Base-by-base conservation (phyloP, 2,797 vertebrate genomes). In the Fratercula arctica region DNA sequence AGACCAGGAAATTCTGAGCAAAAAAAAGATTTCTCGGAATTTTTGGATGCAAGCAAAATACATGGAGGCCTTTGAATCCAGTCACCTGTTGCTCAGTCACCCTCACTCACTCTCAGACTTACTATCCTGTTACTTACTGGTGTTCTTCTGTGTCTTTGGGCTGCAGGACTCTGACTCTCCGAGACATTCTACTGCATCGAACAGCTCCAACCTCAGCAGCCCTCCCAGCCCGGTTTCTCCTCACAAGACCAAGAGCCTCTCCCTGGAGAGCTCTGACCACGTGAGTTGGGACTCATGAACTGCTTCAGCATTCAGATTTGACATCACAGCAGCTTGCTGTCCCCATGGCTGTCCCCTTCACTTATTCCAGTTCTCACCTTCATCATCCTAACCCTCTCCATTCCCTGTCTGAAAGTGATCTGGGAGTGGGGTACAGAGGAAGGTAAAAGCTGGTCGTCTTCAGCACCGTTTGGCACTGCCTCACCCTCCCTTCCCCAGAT, bases 171-270 rank as follows among this genome's bases (percentile, higher is more conserved):
- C 99, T 1, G 99, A 99, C 96, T 99, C 99, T 63, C 99, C 99
- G 0, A 98, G 99, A 88, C 99, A 99, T 97, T 99, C 99, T 63
- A 99, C 99, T 2, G 99, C 99, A 86, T 99, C 99, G 23, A 99
- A 99, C 98, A 99, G 99, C 97, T 99, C 99, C 97, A 99, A 99
- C 98, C 99, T 99, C 98, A 99, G 99, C 98, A 99, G 99, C 97
- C 99, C 99, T 13, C 99, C 99, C 41, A 99, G 99, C 96, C 99
- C 99, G 0, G 97, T 98, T 85, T 99, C 99, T 68, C 99, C 99
- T 77, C 99, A 99, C 98, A 99, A 99, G 98, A 99, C 99, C 98
- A 99, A 99, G 98, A 99, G 99, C 97, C 98, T 99, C 95, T 99
- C 99, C 54, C 96, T 99, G 98, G 99, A 99, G 98, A 99, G 99